phyloP scores from a whole-genome alignment of 2,888 invertebrate genomes.

The Rhamphomyia laevipes region DNA sequence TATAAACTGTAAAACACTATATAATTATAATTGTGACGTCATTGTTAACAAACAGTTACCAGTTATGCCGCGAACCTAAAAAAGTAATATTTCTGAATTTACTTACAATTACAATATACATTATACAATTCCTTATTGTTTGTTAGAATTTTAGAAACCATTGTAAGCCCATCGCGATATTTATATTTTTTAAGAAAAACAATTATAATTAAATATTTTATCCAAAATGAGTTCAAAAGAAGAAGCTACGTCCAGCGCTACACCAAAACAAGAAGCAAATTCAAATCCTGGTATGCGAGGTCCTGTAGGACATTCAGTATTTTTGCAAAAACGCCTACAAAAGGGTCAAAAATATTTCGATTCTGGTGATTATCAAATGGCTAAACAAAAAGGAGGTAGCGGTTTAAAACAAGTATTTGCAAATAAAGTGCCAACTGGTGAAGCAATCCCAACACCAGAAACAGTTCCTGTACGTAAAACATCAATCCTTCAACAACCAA shows the following conservation, averaged over 20 bases:
- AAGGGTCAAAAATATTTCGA: constrained; percentile 99
- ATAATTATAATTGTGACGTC: too few species aligned
- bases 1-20: too few species aligned
- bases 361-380: constrained; percentile 99
- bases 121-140: too few species aligned
- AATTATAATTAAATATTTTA: too few species aligned
- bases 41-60: too few species aligned
- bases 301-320: constrained; percentile 74
- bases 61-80: too few species aligned
- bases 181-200: too few species aligned
- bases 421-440: constrained; percentile 67
- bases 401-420: constrained; percentile 49
- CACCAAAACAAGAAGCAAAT: constrained; percentile 6
- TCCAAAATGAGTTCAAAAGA: neutral
- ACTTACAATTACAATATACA: too few species aligned
- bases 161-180: too few species aligned
- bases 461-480: constrained; percentile 88
- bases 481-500: constrained; percentile 75
- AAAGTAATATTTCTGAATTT: too few species aligned
- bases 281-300: constrained; percentile 50
- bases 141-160: too few species aligned
- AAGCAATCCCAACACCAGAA: constrained; percentile 88
- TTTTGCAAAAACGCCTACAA: constrained; percentile 84
- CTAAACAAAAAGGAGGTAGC: constrained; percentile 80
- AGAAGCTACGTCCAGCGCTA: neutral